These are phyloP conservation scores for Semibalanus balanoides DNA, from an alignment of 1,140 invertebrate genomes.

Conservation along the genomic window DNA sequence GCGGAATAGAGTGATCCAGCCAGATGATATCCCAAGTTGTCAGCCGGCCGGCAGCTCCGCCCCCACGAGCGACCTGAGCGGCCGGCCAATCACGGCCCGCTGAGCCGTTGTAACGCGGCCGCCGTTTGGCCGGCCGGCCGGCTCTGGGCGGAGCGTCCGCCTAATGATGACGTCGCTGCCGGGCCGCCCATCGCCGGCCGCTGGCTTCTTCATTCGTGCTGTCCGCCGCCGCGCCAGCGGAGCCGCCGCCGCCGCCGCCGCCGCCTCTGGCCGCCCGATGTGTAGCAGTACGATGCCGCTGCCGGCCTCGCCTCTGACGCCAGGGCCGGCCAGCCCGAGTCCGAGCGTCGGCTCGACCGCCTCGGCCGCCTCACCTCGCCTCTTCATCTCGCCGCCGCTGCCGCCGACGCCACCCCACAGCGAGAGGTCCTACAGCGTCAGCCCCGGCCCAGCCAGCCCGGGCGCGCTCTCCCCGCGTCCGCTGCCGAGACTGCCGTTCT, in stretches of 20 bases:
- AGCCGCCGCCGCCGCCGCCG: not conserved
- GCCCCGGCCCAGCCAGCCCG: slow-evolving; percentile 6
- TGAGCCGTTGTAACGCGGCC: not conserved
- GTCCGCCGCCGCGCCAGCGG: not conserved
- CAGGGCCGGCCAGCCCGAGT: not conserved
- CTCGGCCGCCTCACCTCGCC: not conserved
- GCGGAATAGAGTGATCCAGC: not conserved
- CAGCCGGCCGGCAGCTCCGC: not conserved
- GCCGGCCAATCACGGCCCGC: not conserved
- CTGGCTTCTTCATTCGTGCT: not conserved
- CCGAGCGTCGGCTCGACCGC: not conserved
- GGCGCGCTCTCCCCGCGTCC: slow-evolving; percentile 3
- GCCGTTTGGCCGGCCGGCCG: not conserved
- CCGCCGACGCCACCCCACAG: slow-evolving; percentile 13
- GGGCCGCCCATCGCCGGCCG: not conserved
- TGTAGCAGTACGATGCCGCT: not conserved
- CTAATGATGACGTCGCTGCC: slow-evolving; percentile 3
- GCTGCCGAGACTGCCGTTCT: slow-evolving; percentile 51
- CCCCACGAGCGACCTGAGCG: not conserved
- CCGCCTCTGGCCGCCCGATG: not conserved
- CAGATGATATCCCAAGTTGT: not conserved
- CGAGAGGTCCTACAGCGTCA: not conserved
- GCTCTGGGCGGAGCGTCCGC: not conserved
- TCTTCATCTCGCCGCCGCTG: slow-evolving; percentile 8
- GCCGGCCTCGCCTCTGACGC: not conserved